phyloP scores from a whole-genome alignment of 2,888 invertebrate species.

The Sarcophaga rosellei region DNA sequence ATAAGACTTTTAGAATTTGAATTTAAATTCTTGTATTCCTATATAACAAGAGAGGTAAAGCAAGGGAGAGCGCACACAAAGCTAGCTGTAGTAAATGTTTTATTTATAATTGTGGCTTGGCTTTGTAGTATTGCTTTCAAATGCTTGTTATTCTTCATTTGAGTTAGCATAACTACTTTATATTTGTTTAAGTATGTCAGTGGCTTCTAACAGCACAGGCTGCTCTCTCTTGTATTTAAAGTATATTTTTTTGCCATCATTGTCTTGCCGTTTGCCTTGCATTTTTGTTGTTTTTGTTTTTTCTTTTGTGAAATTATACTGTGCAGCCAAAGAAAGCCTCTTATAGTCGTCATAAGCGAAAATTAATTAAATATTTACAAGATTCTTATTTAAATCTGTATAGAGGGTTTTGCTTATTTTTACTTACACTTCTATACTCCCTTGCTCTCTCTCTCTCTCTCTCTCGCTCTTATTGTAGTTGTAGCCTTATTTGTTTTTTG shows the following conservation, averaged over 20 bases:
- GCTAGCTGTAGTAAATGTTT: conserved; percentile 38
- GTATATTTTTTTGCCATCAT: conserved; percentile 19
- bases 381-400: conserved; percentile 72
- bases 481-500: too few species aligned
- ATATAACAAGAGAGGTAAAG: neutral
- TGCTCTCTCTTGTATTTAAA: conserved; percentile 22
- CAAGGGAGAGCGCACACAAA: neutral
- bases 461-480: neutral
- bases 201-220: neutral
- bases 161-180: neutral
- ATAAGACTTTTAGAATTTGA: conserved; percentile 54
- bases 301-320: conserved; percentile 13
- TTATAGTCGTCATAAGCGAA: conserved; percentile 77
- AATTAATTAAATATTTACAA: conserved; percentile 78
- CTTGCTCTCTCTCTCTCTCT: neutral
- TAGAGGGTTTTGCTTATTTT: neutral
- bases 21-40: conserved; percentile 36
- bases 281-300: conserved; percentile 10
- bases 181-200: neutral
- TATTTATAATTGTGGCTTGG: conserved; percentile 49
- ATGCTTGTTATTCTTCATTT: neutral
- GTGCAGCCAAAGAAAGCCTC: conserved; percentile 70
- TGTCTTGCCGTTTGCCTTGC: neutral
- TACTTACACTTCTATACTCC: neutral
- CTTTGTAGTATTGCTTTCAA: neutral